Base-by-base conservation (phyloP, 2,888 invertebrate species). In the Molanna angustata region DNA sequence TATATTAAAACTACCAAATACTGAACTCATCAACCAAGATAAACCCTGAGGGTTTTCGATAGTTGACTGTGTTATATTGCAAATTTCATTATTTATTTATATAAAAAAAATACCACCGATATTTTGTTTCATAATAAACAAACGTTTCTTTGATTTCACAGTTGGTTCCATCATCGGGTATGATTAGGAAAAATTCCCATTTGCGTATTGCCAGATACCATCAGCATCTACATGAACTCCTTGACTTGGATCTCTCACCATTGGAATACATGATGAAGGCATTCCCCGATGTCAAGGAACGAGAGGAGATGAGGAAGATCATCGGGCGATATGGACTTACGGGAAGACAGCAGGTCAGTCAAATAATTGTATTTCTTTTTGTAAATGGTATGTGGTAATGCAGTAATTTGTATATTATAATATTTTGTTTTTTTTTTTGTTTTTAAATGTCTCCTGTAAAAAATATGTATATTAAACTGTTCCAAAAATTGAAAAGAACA, bases 261-360 rank as follows among this genome's bases (percentile, higher is more conserved):
- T 74, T 99, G 35, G 98, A 99, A 63, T 99, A 97, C 73, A 99
- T 99, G 98, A 86, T 98, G 90, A 88, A 86, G 66, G 84, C 88
- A 63, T 99, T 95, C 72, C 98, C 99, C 0, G 94, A 92, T 9
- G 90, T 99, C 4, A 95, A 97, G 64, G 99, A 99, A 71, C 85
- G 90, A 20, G 99, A 99, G 73, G 98, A 97, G 71, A 98, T 99
- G 98, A 80, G 99, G 53, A 96, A 95, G 74, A 98, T 99, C 62
- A 95, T 99, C 64, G 99, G 99, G 1, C 84, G 98, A 52, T 99
- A 97, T 69, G 99, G 99, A 1, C 79, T 99, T 42, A 94, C 98
- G 1, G 99, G 99, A 3, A 83, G 95, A 56, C 97, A 99, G 67
- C 95, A 96, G 79, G 92, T 90, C 21, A n/a, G 31, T 19, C 11